phyloP scores from a whole-genome alignment of 1,140 invertebrate species.

The Cryptotermes secundus region DNA sequence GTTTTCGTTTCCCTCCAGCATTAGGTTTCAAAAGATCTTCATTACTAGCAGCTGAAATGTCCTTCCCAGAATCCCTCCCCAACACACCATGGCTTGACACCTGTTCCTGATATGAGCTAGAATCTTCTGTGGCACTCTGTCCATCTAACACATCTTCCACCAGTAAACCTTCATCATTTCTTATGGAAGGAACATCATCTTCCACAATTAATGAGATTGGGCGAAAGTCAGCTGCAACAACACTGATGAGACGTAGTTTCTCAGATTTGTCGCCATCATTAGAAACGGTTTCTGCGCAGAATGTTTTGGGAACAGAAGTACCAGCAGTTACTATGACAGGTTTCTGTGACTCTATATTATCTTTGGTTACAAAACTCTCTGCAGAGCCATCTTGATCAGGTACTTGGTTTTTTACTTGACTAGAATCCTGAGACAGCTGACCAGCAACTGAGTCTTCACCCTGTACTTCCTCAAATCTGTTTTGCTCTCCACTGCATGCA shows the following conservation, averaged over 20 bases:
- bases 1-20: constrained; percentile 61
- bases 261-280: constrained; percentile 23
- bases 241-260: constrained; percentile 37
- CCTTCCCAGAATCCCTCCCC: neutral
- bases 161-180: neutral
- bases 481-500: neutral
- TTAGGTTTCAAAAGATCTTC: neutral
- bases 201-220: constrained; percentile 37
- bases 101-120: constrained; percentile 18
- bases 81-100: neutral
- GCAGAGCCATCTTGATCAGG: constrained; percentile 11
- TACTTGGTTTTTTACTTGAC: constrained; percentile 17
- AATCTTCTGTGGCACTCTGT: constrained; percentile 17
- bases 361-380: neutral
- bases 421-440: neutral
- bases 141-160: constrained; percentile 9
- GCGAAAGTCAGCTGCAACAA: constrained; percentile 40
- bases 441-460: neutral
- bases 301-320: constrained; percentile 41
- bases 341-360: neutral
- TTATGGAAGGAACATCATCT: neutral
- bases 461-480: neutral
- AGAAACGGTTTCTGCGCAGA: constrained; percentile 42
- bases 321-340: neutral
- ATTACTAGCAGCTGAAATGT: neutral